These are phyloP conservation scores for Esox niger DNA, from an alignment of 2,113 vertebrate species.

Conservation along the genomic window DNA sequence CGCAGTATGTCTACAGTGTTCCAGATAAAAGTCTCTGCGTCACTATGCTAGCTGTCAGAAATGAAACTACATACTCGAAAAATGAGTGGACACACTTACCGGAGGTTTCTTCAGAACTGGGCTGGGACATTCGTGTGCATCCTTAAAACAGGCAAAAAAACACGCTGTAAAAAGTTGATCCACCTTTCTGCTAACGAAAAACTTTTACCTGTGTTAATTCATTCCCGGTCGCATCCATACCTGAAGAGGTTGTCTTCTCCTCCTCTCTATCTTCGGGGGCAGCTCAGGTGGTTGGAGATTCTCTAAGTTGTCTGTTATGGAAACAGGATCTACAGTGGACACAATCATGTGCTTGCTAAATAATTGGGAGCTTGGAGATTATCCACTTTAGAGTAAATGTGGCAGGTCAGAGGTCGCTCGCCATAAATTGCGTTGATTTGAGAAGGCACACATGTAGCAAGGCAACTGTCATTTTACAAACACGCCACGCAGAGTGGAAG, in stretches of 20 bases:
- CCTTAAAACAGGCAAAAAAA: slow-evolving; percentile 35
- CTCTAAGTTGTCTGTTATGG: slow-evolving; percentile 9
- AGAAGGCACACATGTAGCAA: too few relatives aligned
- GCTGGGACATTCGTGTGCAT: slow-evolving; percentile 48
- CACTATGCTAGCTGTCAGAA: not conserved
- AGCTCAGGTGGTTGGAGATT: slow-evolving; percentile 72
- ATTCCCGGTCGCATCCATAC: slow-evolving; percentile 24
- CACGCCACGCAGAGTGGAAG: too few relatives aligned
- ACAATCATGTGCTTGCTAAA: too few relatives aligned
- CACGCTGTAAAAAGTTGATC: not conserved
- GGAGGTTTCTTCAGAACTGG: slow-evolving; percentile 62
- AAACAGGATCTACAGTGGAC: not conserved
- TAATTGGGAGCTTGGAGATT: too few relatives aligned
- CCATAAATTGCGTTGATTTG: not conserved
- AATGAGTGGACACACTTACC: slow-evolving; percentile 48
- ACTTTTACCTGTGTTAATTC: not conserved
- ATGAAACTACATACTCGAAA: not conserved
- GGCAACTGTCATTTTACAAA: too few relatives aligned
- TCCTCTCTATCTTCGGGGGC: slow-evolving; percentile 77
- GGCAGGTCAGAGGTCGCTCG: too few relatives aligned
- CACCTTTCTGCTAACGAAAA: not conserved
- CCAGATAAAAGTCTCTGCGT: too few relatives aligned
- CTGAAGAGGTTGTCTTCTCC: slow-evolving; percentile 52
- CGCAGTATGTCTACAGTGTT: too few relatives aligned
- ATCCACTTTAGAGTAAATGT: too few relatives aligned